Base-by-base conservation (phyloP, 2,113 vertebrate species). In the Sitta europaea region DNA sequence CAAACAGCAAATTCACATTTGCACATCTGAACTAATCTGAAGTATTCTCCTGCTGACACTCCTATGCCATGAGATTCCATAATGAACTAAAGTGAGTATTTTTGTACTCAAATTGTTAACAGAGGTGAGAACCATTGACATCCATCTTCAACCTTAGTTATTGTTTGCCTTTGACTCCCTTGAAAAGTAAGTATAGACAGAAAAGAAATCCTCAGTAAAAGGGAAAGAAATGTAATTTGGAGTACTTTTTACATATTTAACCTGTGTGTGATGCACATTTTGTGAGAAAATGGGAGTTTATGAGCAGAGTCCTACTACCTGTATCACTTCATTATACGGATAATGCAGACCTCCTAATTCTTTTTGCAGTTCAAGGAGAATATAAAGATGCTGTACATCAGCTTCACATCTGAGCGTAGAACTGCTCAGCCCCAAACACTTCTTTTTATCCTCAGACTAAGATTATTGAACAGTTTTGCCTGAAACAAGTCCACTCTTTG, bases 1-100 rank as follows among this genome's bases (percentile, higher is more conserved):
- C 85, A 91, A 97, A 94, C 65, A 94, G 20, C 36, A 90, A 86
- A 87, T 87, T 77, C 72, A 74, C 74, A 90, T 86, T 83, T 86
- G 40, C 71, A 76, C 66, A 74, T 14, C 42, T 79, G 73, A 94
- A 92, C 42, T 89, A 87, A 89, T 65, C 22, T 63, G 61, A 86
- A 93, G 36, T 75, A 90, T 91, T 84, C 84, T 94, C 80, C 72
- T 86, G 80, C 74, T 78, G 54, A 57, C 54, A 50, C 10, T 70
- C 10, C 19, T 73, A 28, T 73, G 58, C 63, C 40, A 27, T 51
- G 91, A 93, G 81, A 88, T 76, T 96, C 66, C 68, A 35, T 59
- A 90, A 92, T n/a, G 33, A 35, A 78, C 42, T 75, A 19, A 82
- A 74, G 18, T 42, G 10, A 70, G 11, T 58, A 66, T 78, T 88